These are phyloP conservation scores for Gymnopithys bicolor DNA, from an alignment of 2,797 vertebrate genomes.

Conservation along the genomic window DNA sequence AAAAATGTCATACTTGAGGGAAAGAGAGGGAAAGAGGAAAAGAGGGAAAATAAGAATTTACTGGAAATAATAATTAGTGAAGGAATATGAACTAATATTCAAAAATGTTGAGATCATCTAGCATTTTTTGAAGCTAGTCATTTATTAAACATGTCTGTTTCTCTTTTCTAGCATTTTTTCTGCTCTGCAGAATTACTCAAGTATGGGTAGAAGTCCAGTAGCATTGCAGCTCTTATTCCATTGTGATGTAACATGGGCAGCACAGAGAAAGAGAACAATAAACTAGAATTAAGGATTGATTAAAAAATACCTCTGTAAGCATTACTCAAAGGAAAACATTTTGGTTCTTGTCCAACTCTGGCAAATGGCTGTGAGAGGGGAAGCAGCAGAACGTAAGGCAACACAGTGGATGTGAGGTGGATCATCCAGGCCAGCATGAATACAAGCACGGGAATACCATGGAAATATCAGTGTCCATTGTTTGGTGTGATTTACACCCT, in stretches of 20 bases:
- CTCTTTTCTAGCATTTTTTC: neutral
- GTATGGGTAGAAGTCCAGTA: accelerated
- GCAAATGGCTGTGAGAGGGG: neutral
- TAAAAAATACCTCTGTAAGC: neutral
- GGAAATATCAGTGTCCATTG: neutral
- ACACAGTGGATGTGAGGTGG: accelerated
- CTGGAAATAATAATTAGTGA: neutral
- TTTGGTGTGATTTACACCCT: neutral
- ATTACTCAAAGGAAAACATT: neutral
- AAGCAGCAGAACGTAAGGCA: neutral
- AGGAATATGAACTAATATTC: neutral
- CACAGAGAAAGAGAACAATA: neutral
- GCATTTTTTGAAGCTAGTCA: neutral
- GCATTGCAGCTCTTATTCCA: neutral
- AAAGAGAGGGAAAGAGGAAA: neutral
- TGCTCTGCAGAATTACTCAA: neutral
- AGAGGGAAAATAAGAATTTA: neutral
- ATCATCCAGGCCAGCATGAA: neutral
- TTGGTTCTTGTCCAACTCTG: neutral
- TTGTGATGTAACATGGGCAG: neutral
- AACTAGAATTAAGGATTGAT: neutral
- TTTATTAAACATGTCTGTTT: neutral
- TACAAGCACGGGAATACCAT: neutral
- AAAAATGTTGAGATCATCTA: neutral
- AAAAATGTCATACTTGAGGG: neutral